phyloP scores from a whole-genome alignment of 2,888 invertebrate genomes.

The Leptarthrus brevirostris region DNA sequence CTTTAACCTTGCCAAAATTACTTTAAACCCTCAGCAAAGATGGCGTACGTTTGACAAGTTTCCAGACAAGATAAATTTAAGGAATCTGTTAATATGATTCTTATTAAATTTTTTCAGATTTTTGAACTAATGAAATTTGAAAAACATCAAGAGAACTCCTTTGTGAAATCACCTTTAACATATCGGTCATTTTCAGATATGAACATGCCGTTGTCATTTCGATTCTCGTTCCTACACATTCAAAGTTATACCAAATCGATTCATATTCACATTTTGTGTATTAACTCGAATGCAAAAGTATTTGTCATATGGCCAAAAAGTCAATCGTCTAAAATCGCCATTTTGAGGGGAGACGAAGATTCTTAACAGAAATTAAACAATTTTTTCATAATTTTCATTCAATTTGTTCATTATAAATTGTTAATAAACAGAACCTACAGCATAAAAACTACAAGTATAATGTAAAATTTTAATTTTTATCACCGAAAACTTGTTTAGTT shows the following conservation, averaged over 20 bases:
- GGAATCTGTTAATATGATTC: too few relatives aligned
- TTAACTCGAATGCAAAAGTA: neutral
- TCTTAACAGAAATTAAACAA: slow-evolving; percentile 29
- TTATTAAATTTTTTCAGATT: too few relatives aligned
- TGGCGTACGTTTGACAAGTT: too few relatives aligned
- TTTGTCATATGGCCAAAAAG: slow-evolving; percentile 48
- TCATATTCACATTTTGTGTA: too few relatives aligned
- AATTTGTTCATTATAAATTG: slow-evolving; percentile 14
- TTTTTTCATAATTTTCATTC: slow-evolving; percentile 29
- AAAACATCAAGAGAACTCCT: too few relatives aligned
- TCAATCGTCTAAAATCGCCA: slow-evolving; percentile 53
- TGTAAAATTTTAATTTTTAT: slow-evolving; percentile 21
- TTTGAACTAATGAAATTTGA: too few relatives aligned
- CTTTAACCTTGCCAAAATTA: too few relatives aligned
- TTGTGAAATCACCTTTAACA: too few relatives aligned
- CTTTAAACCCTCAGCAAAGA: too few relatives aligned
- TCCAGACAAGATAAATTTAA: too few relatives aligned
- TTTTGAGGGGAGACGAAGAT: slow-evolving; percentile 52
- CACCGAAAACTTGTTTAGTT: slow-evolving; percentile 35
- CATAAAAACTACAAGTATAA: neutral
- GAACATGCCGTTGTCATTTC: too few relatives aligned
- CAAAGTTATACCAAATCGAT: slow-evolving; percentile 19
- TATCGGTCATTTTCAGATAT: too few relatives aligned
- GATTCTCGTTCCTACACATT: slow-evolving; percentile 14
- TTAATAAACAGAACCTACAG: neutral